Percentiles rank a stretch among this genome's conserved stretches.
These are phyloP conservation scores for Yponomeuta sedellus DNA, from an alignment of 2,888 invertebrate genomes.

Conservation along the genomic window DNA sequence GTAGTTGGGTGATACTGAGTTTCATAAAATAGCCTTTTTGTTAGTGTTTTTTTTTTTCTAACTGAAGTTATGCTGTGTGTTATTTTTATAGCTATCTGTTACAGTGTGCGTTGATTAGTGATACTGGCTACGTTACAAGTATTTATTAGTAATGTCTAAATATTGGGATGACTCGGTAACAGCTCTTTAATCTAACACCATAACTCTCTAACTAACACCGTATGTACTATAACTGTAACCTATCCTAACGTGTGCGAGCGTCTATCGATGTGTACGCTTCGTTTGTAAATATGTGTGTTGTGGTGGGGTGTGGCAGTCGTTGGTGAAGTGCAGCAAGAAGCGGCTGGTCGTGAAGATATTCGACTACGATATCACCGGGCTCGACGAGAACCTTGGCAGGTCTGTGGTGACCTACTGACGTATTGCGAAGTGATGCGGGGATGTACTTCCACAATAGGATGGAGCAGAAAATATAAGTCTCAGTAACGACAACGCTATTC, in stretches of 20 bases:
- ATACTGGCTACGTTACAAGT: not conserved
- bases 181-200: not conserved
- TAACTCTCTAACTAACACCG: not conserved
- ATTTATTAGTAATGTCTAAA: not conserved
- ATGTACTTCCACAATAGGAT: slow-evolving; percentile 5
- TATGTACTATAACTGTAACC: not conserved
- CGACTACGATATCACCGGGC: slow-evolving; percentile 95
- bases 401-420: slow-evolving; percentile 56
- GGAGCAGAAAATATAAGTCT: too few relatives aligned
- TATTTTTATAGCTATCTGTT: not conserved
- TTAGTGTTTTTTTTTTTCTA: not conserved
- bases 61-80: not conserved
- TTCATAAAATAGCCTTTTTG: not conserved
- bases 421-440: slow-evolving; percentile 17
- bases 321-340: slow-evolving; percentile 49
- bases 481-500: too few relatives aligned
- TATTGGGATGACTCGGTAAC: slow-evolving; percentile 10
- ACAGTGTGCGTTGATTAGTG: slow-evolving; percentile 3
- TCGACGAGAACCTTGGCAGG: slow-evolving; percentile 96
- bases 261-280: not conserved
- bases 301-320: slow-evolving; percentile 66
- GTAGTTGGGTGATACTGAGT: slow-evolving; percentile 12
- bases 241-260: not conserved
- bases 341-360: slow-evolving; percentile 79
- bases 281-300: slow-evolving; percentile 31